Base-by-base conservation (phyloP, 2,113 vertebrate species). In the Toxostoma redivivum region DNA sequence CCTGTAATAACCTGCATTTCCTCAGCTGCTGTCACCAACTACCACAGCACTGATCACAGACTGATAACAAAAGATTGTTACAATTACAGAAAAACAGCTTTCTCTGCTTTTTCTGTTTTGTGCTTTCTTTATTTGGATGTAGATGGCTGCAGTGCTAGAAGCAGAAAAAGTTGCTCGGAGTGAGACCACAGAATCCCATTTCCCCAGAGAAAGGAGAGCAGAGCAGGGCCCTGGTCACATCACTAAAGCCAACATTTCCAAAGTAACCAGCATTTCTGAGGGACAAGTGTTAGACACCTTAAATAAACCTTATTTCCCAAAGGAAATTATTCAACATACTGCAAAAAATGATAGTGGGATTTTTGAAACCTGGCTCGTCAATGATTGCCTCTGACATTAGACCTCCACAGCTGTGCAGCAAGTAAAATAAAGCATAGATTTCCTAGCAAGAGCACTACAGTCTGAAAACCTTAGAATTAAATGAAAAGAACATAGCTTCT, bases 1-100 rank as follows among this genome's bases (percentile, higher is more conserved):
- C 73, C 83, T 56, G 28, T 67, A 96, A 92, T 88, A 96, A 88
- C 72, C 73, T 54, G 60, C 69, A 89, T 81, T 95, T 95, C 91
- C 83, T 96, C 86, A 71, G 88, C 83, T 60, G 42, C 74, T 88
- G 65, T 81, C 80, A 91, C 83, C 77, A 95, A 86, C 94, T 94
- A 91, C 82, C 48, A 71, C 19, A 54, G n/a, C 83, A 33, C 27
- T 86, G 86, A 94, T 91, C 82, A 91, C 80, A 89, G 60, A 51
- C 77, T 64, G 86, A 74, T 92, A 81, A 88, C 33, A 86, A 88
- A 92, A 94, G 24, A 64, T 58, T 81, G 69, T 25, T 44, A 38
- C 37, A 51, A 86, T 73, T 67, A 84, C 80, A 89, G 88, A 78
- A 91, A 95, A 94, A 66, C 71, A 89, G 47, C 60, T 56, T 88